Conservation (phyloP, 37 sponge, comb jelly and placozoan genomes). For the Halichondria panicea region DNA sequence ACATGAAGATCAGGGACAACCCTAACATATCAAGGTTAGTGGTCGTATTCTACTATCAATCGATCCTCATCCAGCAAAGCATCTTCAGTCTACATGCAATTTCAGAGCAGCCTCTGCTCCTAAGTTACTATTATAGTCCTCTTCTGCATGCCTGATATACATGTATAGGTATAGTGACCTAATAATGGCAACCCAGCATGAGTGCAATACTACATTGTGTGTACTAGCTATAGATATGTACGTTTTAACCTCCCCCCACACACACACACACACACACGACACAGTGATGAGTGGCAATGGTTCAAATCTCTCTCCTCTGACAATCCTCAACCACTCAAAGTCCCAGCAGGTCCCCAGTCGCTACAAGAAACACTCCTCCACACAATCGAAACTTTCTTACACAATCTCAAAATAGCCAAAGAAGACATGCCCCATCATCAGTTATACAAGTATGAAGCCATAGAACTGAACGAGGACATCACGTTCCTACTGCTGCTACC, state of each 20-base stretch:
- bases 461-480: slow-evolving; percentile 83
- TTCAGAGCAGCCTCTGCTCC: too few species aligned
- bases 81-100: not conserved
- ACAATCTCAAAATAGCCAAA: slow-evolving; percentile 42
- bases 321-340: not conserved
- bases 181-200: too few species aligned
- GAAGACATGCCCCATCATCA: slow-evolving; percentile 66
- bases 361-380: slow-evolving; percentile 42
- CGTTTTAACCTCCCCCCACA: not conserved
- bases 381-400: slow-evolving; percentile 40
- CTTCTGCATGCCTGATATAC: not conserved
- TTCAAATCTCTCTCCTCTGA: slow-evolving; percentile 33
- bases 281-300: slow-evolving; percentile 79
- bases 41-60: not conserved
- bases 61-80: too few species aligned
- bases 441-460: slow-evolving; percentile 74
- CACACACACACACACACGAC: not conserved
- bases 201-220: not conserved
- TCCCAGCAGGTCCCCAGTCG: slow-evolving; percentile 5
- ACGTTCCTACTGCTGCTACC: slow-evolving; percentile 79
- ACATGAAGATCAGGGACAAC: slow-evolving; percentile 66
- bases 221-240: not conserved
- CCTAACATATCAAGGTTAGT: slow-evolving; percentile 66
- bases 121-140: not conserved
- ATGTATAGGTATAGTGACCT: not conserved